Percentiles rank a stretch among this genome's conserved stretches.
Conservation (phyloP, 2,113 vertebrate genomes). For the Morone chrysops region DNA sequence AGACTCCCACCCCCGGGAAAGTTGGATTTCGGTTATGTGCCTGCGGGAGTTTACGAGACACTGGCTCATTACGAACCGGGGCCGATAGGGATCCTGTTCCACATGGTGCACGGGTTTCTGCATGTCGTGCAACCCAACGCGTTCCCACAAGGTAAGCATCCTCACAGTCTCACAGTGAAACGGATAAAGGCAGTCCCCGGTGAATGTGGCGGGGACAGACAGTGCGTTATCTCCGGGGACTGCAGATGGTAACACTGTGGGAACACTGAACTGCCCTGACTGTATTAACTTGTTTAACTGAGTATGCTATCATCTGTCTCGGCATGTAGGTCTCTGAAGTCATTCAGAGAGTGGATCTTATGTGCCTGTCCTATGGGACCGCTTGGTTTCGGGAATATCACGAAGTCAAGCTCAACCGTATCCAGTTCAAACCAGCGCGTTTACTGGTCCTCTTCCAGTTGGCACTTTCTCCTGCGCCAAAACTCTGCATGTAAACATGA, state of each 20-base stretch:
- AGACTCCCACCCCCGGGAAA: conserved; percentile 74
- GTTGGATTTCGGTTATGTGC: conserved; percentile 91
- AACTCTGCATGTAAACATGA: background rate
- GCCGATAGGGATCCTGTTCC: conserved; percentile 89
- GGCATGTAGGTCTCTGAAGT: background rate
- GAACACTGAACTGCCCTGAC: background rate
- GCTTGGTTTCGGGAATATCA: background rate
- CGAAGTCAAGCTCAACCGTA: background rate
- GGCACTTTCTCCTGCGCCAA: background rate
- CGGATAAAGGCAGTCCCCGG: no score
- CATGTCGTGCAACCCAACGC: conserved; percentile 90
- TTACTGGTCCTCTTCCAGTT: background rate
- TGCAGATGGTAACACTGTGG: background rate
- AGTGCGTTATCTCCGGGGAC: background rate
- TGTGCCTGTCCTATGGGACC: background rate
- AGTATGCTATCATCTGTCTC: background rate
- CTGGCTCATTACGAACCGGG: conserved; percentile 87
- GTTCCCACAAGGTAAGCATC: conserved; percentile 93
- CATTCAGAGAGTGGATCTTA: background rate
- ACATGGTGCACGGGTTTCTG: conserved; percentile 89
- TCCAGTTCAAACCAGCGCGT: background rate
- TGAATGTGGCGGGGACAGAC: no score
- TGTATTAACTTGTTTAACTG: background rate
- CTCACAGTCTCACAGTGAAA: background rate
- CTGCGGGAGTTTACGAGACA: conserved; percentile 89